Conservation (phyloP, 2,797 vertebrate genomes). For the Trachops cirrhosus region DNA sequence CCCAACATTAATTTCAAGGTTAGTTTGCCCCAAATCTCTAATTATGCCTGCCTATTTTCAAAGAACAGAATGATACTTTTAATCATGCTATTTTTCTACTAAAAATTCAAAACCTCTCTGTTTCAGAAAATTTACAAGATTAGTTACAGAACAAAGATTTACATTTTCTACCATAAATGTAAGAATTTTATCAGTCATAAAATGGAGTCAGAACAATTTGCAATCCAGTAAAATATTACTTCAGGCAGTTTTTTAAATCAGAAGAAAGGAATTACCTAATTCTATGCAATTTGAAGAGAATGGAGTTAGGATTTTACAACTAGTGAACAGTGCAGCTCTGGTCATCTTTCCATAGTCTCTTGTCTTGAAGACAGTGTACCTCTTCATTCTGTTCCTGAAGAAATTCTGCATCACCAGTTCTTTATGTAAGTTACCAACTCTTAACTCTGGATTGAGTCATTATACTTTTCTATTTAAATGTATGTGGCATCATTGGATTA, state of each 20-base stretch:
- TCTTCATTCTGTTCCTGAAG: background rate
- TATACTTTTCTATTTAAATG: background rate
- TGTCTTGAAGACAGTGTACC: background rate
- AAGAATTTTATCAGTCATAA: slow-evolving; percentile 60
- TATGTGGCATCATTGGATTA: background rate
- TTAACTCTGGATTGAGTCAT: background rate
- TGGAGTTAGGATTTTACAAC: slow-evolving; percentile 19
- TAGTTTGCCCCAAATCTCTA: slow-evolving; percentile 1
- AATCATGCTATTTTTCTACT: slow-evolving; percentile 25
- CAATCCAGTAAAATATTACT: slow-evolving; percentile 31
- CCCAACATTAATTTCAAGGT: background rate
- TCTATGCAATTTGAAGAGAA: slow-evolving; percentile 24
- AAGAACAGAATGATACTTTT: slow-evolving; percentile 27
- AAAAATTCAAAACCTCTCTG: background rate
- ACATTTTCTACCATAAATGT: slow-evolving; percentile 49
- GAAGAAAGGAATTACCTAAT: slow-evolving; percentile 35
- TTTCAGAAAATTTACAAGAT: slow-evolving; percentile 56
- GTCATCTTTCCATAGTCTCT: background rate
- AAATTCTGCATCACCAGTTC: background rate
- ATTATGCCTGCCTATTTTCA: background rate
- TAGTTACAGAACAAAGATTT: slow-evolving; percentile 49
- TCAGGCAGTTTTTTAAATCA: slow-evolving; percentile 44
- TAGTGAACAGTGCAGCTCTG: background rate
- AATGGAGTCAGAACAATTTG: slow-evolving; percentile 63
- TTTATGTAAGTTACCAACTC: background rate